These are phyloP conservation scores for Alcedo atthis DNA, from an alignment of 2,797 vertebrate species.

Conservation along the genomic window DNA sequence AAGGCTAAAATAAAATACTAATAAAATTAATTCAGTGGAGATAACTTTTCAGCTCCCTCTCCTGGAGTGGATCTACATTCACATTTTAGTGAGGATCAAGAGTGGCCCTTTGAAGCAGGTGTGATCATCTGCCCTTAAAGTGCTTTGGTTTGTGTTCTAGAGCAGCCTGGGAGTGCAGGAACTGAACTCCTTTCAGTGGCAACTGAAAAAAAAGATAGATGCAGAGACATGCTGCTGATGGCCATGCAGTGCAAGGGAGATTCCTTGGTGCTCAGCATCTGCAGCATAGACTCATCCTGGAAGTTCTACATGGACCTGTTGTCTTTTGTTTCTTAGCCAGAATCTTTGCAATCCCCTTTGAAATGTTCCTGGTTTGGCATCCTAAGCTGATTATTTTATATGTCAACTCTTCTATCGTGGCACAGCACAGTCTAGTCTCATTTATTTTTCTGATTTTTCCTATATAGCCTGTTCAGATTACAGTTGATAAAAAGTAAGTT, in stretches of 20 bases:
- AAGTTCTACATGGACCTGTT: not conserved
- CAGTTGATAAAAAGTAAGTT: constrained; percentile 69
- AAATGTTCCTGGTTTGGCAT: not conserved
- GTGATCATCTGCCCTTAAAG: not conserved
- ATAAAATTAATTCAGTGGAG: not conserved
- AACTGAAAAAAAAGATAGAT: not conserved
- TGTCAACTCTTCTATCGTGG: not conserved
- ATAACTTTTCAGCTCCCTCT: not conserved
- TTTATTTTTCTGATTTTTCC: constrained; percentile 66
- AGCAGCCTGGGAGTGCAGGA: not conserved
- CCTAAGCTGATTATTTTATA: not conserved
- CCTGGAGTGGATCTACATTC: not conserved
- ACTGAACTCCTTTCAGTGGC: not conserved
- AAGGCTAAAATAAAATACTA: not conserved
- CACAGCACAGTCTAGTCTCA: constrained; percentile 43
- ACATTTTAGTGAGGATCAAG: not conserved
- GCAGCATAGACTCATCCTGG: not conserved
- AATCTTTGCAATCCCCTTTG: not conserved
- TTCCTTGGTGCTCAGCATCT: not conserved
- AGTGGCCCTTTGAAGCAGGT: not conserved
- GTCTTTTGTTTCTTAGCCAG: not conserved
- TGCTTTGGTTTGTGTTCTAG: not conserved
- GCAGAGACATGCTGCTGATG: not conserved
- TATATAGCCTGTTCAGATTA: constrained; percentile 66
- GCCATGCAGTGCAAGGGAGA: not conserved